These are phyloP conservation scores for Drosophila atripex DNA, from an alignment of 2,888 invertebrate genomes.

Conservation along the genomic window DNA sequence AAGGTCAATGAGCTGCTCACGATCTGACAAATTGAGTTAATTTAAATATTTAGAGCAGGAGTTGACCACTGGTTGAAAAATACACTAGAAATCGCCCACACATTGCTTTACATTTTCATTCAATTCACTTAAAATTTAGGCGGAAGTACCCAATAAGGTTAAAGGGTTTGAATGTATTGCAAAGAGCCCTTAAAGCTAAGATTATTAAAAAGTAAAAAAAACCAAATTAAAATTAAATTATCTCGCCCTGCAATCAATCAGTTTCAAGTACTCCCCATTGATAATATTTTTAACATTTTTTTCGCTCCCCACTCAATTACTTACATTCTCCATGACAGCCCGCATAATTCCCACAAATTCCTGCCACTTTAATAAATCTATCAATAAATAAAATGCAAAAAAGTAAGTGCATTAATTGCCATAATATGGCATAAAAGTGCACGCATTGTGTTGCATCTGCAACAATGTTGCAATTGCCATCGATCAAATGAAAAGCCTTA, in stretches of 20 bases:
- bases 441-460: slow-evolving; percentile 46
- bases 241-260: background rate
- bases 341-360: slow-evolving; percentile 10
- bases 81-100: slow-evolving; percentile 20
- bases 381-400: slow-evolving; percentile 9
- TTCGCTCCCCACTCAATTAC: background rate
- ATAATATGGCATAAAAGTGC: slow-evolving; percentile 34
- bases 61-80: background rate
- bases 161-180: background rate
- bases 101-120: background rate
- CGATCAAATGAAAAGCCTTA: slow-evolving; percentile 50
- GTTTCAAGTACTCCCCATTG: background rate
- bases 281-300: background rate
- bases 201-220: background rate
- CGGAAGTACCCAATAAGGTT: slow-evolving; percentile 14
- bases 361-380: slow-evolving; percentile 1
- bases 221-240: background rate
- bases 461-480: slow-evolving; percentile 46
- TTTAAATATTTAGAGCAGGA: slow-evolving; percentile 65
- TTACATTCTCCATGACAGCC: background rate
- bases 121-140: background rate
- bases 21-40: slow-evolving; percentile 71
- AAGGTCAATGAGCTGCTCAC: slow-evolving; percentile 63
- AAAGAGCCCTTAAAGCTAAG: no score
- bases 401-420: slow-evolving; percentile 35